phyloP scores from a whole-genome alignment of 2,797 vertebrate genomes.

The Neosalanx taihuensis region DNA sequence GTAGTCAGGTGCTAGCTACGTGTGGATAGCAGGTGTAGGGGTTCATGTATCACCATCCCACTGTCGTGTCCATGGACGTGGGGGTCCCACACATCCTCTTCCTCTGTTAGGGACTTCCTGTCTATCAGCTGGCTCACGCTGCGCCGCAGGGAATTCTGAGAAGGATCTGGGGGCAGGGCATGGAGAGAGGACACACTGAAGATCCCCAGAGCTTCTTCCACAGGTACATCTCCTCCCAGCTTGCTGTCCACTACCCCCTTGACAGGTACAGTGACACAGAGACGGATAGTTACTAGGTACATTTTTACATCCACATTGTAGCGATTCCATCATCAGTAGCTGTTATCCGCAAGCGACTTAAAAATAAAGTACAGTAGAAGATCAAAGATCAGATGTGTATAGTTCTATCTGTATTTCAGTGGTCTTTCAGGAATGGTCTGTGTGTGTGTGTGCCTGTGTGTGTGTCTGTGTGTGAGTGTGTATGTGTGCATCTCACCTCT shows the following conservation, averaged over 20 bases:
- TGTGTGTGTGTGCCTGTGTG: neutral
- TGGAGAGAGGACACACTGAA: slow-evolving; percentile 57
- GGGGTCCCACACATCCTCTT: slow-evolving; percentile 82
- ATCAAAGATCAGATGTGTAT: too few species aligned
- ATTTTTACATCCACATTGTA: too few species aligned
- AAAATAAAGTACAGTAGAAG: neutral
- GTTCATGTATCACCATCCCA: slow-evolving; percentile 81
- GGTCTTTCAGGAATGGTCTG: neutral
- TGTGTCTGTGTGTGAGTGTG: neutral
- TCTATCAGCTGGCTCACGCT: slow-evolving; percentile 90
- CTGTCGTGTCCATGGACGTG: slow-evolving; percentile 81
- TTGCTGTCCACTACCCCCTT: slow-evolving; percentile 83
- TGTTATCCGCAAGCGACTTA: neutral
- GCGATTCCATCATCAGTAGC: too few species aligned
- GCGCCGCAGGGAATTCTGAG: slow-evolving; percentile 78
- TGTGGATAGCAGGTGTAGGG: neutral
- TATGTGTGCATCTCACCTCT: slow-evolving; percentile 77
- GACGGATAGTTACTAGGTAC: too few species aligned
- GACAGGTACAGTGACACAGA: neutral
- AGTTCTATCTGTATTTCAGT: too few species aligned
- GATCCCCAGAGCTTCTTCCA: slow-evolving; percentile 61
- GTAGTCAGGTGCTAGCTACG: too few species aligned
- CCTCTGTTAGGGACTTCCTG: slow-evolving; percentile 74
- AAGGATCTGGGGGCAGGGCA: slow-evolving; percentile 59
- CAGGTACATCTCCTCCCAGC: slow-evolving; percentile 55